phyloP scores from a whole-genome alignment of 2,113 vertebrate genomes.

The Trogon melanurus region DNA sequence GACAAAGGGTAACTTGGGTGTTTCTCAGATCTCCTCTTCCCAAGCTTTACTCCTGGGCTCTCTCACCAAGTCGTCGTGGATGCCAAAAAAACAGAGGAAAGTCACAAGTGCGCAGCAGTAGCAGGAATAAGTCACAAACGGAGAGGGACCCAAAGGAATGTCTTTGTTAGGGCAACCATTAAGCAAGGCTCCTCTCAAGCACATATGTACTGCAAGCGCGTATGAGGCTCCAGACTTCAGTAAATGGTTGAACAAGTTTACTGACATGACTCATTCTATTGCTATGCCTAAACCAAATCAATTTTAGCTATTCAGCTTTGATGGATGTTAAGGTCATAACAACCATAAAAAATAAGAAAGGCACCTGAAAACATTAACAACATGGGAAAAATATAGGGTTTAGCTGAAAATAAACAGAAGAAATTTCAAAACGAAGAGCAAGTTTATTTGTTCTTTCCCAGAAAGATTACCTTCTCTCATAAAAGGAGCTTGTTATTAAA shows the following conservation, averaged over 20 bases:
- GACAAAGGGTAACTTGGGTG: not conserved
- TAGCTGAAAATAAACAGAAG: conserved; percentile 28
- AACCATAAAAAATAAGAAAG: conserved; percentile 36
- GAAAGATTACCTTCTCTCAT: conserved; percentile 33
- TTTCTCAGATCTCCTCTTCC: not conserved
- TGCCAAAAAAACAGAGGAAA: not conserved
- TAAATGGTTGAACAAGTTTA: conserved; percentile 55
- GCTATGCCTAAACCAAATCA: conserved; percentile 43
- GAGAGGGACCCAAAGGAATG: not conserved
- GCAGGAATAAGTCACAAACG: not conserved
- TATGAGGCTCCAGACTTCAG: conserved; percentile 20
- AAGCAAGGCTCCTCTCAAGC: not conserved
- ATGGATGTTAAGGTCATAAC: conserved; percentile 16
- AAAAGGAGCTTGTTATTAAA: conserved; percentile 33
- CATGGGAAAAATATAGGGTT: conserved; percentile 13
- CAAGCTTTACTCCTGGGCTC: not conserved
- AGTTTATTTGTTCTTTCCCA: conserved; percentile 46
- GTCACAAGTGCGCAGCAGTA: not conserved
- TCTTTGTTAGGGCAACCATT: not conserved
- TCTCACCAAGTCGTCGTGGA: not conserved
- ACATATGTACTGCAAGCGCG: not conserved
- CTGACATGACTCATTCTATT: conserved; percentile 40
- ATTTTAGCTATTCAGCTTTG: conserved; percentile 18
- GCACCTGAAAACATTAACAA: conserved; percentile 46
- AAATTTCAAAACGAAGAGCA: conserved; percentile 30